phyloP scores from a whole-genome alignment of 2,888 invertebrate species.

The Teinopalpus imperialis region DNA sequence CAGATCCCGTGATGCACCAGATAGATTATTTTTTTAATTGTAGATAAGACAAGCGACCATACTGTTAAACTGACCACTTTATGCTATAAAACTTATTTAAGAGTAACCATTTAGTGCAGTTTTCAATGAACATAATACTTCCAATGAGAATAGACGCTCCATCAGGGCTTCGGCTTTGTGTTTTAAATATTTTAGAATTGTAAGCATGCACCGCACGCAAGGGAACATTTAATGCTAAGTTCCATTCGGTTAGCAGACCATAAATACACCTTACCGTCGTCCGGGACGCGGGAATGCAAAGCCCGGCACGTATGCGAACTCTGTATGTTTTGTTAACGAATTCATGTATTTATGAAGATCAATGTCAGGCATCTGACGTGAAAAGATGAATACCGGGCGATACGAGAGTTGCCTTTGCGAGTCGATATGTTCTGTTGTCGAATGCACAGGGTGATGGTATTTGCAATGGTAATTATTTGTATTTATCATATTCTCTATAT shows the following conservation, averaged over 20 bases:
- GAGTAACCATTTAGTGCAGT: no score
- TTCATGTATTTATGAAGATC: slow-evolving; percentile 63
- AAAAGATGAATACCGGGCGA: slow-evolving; percentile 22
- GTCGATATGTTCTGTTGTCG: slow-evolving; percentile 12
- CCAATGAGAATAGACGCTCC: slow-evolving; percentile 1
- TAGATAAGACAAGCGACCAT: no score
- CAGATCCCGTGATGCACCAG: no score
- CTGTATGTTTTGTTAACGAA: slow-evolving; percentile 49
- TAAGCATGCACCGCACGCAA: slow-evolving; percentile 30
- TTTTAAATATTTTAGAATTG: slow-evolving; percentile 20
- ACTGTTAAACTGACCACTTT: no score
- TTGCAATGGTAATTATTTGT: slow-evolving; percentile 9
- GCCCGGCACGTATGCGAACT: slow-evolving; percentile 36
- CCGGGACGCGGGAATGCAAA: slow-evolving; percentile 40
- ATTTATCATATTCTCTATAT: slow-evolving; percentile 1
- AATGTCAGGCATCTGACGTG: slow-evolving; percentile 33
- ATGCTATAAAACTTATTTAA: no score
- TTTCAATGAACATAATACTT: not conserved
- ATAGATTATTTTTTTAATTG: no score
- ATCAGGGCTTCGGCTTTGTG: not conserved
- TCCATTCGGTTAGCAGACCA: slow-evolving; percentile 37
- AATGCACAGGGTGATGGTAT: slow-evolving; percentile 3
- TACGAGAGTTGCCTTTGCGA: slow-evolving; percentile 23
- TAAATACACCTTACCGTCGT: slow-evolving; percentile 49
- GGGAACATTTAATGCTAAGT: slow-evolving; percentile 34